These are phyloP conservation scores for Drosophila prolongata DNA, from an alignment of 2,888 invertebrate species.

Conservation along the genomic window DNA sequence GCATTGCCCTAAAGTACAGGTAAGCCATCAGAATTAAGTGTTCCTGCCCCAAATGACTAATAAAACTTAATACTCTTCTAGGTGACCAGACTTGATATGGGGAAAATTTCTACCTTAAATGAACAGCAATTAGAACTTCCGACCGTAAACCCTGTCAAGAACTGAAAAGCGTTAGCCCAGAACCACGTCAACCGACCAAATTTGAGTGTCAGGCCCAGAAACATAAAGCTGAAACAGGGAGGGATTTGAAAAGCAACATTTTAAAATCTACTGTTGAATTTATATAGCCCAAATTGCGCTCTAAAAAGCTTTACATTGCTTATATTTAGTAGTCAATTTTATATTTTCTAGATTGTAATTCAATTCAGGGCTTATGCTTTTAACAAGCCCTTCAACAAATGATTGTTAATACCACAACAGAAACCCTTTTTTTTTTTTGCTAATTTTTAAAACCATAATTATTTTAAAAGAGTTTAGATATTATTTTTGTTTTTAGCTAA, in stretches of 20 bases:
- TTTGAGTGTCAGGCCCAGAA: slow-evolving; percentile 37
- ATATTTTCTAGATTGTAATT: neutral
- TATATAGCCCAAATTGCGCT: neutral
- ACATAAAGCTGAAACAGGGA: slow-evolving; percentile 16
- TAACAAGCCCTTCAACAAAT: neutral
- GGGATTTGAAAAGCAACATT: slow-evolving; percentile 11
- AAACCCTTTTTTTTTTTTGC: too few species aligned
- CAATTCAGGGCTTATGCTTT: neutral
- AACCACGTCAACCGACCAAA: slow-evolving; percentile 60
- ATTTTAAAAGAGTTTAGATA: too few species aligned
- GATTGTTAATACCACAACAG: too few species aligned
- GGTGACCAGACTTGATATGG: slow-evolving; percentile 19
- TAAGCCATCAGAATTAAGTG: slow-evolving; percentile 23
- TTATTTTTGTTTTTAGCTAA: too few species aligned
- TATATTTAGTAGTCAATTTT: neutral
- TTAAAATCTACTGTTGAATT: neutral
- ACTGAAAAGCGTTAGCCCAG: slow-evolving; percentile 70
- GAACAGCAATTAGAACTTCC: slow-evolving; percentile 73
- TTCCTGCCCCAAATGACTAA: slow-evolving; percentile 39
- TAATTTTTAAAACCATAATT: too few species aligned
- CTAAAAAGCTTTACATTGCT: neutral
- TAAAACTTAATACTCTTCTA: slow-evolving; percentile 29
- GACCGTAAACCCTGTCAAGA: slow-evolving; percentile 59
- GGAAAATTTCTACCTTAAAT: slow-evolving; percentile 43
- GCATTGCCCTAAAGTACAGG: slow-evolving; percentile 46